Evolutionary conservation across 1,140 invertebrate species (phyloP), one percentile per base, ranked within the genome.

Genomic region (Potamilus streckersoni): DNA sequence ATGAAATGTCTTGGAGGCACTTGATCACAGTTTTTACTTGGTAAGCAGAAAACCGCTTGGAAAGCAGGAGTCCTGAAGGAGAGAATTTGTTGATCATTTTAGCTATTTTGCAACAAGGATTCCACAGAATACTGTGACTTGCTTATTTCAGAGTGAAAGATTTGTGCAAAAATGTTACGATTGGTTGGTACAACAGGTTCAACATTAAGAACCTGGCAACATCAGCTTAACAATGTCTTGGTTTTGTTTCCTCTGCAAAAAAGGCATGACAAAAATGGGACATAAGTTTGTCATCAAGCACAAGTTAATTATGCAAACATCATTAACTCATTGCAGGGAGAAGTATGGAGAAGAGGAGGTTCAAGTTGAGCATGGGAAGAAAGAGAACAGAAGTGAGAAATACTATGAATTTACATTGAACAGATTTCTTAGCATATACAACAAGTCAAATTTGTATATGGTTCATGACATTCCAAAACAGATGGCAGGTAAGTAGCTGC

Each of bases 361-460:
- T 15, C 66, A 77, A 5, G 82, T 89, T 31, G 89, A 90, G 78
- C 79, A 69, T 5, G 76, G 73, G 2, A 90, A 90, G 77, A 90
- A 88, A 71, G 89, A 90, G 71, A 74, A 85, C 63, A 76, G 89
- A 17, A 67, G 69, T 49, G 73, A 78, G 56, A 27, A 69, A 5
- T 63, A 74, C 17, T 61, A 79, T 16, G 64, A 73, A 55, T 78
- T 90, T 67, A 78, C 73, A 12, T 73, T 90, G 31, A 73, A 72
- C n/a, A 78, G 87, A 49, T 90, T 88, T 75, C 68, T 90, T 4
- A 58, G 80, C 19, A 73, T 76, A 13, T 90, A 90, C 68, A 80
- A 85, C 16, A 64, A 75, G 19, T 77, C 79, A 27, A 80, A 87
- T 31, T 68, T 86, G 16, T 90, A 90, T 74, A 78, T 90, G 83